Evolutionary conservation across 2,888 invertebrate species (phyloP).

Genomic region (Corythucha ciliata): DNA sequence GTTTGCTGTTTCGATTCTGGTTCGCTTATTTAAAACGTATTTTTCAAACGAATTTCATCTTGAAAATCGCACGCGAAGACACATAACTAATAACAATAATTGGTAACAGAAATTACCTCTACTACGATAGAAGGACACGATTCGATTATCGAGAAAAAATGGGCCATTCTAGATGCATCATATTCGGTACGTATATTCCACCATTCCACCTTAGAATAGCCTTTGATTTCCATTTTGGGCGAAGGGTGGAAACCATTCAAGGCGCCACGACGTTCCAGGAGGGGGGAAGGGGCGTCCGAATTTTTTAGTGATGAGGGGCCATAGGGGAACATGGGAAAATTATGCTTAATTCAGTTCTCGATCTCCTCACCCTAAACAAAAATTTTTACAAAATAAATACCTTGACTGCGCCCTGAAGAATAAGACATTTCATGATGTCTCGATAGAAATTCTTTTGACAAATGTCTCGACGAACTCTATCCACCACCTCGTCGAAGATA

Average conservation of each 20-base stretch:
- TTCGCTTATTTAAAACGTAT: no score
- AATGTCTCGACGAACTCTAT: background rate
- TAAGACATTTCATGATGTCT: slow-evolving; percentile 3
- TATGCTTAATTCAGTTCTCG: background rate
- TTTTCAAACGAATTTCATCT: no score
- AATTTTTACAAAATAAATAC: background rate
- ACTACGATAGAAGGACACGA: no score
- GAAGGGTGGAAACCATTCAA: background rate
- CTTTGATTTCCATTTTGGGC: no score
- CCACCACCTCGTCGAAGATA: background rate
- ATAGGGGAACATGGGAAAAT: background rate
- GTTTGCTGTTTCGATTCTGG: no score
- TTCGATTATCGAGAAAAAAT: no score
- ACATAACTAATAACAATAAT: no score
- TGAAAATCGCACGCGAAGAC: no score
- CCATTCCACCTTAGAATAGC: no score
- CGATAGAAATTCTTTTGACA: background rate
- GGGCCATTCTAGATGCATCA: no score
- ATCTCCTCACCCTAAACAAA: background rate
- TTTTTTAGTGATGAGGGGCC: background rate
- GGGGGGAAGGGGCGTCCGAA: background rate
- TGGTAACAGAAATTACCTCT: no score
- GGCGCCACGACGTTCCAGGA: background rate
- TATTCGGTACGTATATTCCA: no score
- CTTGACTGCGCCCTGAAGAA: background rate